phyloP scores from a whole-genome alignment of 1,140 invertebrate species.

The Brachystomella parvula region DNA sequence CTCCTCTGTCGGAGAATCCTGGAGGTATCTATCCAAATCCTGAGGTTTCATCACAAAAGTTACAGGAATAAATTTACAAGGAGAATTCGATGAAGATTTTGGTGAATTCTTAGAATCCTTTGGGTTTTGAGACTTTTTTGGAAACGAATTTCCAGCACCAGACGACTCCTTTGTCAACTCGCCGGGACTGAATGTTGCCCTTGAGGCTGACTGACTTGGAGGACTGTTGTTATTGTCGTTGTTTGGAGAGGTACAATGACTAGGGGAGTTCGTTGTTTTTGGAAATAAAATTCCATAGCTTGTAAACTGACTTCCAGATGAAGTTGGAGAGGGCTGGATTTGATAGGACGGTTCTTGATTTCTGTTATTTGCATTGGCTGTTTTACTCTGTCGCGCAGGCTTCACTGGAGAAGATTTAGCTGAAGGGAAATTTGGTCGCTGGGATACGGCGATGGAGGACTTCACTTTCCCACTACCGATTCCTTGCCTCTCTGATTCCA shows the following conservation, averaged over 20 bases:
- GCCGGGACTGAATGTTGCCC: not conserved
- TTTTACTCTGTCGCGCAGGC: not conserved
- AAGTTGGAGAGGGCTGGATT: not conserved
- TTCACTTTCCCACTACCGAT: too few relatives aligned
- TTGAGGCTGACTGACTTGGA: not conserved
- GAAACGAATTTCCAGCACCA: not conserved
- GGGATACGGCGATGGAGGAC: too few relatives aligned
- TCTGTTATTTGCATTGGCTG: not conserved
- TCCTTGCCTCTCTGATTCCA: too few relatives aligned
- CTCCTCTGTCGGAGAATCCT: constrained; percentile 14
- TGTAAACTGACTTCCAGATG: constrained; percentile 14
- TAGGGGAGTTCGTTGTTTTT: not conserved
- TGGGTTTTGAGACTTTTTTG: not conserved
- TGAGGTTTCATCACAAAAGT: constrained; percentile 9
- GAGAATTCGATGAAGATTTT: not conserved
- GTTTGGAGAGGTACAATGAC: not conserved
- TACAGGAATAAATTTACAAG: not conserved
- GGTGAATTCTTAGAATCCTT: not conserved
- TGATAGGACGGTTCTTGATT: not conserved
- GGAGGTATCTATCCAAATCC: constrained; percentile 1
- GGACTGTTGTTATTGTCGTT: not conserved
- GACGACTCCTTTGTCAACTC: not conserved
- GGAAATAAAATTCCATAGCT: constrained; percentile 18
- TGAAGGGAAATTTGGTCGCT: too few relatives aligned
- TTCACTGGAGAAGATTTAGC: not conserved